Evolutionary conservation across 1,140 invertebrate genomes (phyloP).

Genomic region (Danaus plexippus): DNA sequence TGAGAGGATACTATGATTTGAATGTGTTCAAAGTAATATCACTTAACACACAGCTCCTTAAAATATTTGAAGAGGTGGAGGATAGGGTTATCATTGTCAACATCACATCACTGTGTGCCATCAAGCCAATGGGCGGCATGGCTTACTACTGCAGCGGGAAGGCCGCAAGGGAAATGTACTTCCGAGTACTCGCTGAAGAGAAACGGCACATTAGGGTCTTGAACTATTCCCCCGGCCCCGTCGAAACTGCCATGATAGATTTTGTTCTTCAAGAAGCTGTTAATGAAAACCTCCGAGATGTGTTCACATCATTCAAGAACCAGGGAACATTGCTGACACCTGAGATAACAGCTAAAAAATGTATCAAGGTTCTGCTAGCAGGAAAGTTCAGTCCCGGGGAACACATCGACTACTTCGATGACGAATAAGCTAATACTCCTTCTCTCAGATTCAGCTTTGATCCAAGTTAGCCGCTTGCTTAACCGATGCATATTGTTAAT

Average conservation of each 20-base stretch:
- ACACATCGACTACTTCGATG: constrained; percentile 91
- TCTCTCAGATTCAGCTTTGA: constrained; percentile 9
- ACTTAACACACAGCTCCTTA: constrained; percentile 85
- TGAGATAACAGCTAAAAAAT: constrained; percentile 81
- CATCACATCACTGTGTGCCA: constrained; percentile 87
- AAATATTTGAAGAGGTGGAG: constrained; percentile 74
- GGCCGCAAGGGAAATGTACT: constrained; percentile 94
- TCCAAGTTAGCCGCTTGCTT: constrained; percentile 14
- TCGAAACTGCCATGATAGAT: constrained; percentile 92
- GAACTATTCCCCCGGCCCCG: constrained; percentile 94
- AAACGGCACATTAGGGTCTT: constrained; percentile 82
- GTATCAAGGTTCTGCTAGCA: constrained; percentile 79
- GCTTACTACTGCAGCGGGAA: constrained; percentile 89
- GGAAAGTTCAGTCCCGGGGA: constrained; percentile 85
- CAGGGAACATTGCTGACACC: constrained; percentile 81
- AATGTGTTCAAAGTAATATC: constrained; percentile 86
- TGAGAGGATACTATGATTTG: constrained; percentile 80
- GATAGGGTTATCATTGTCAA: constrained; percentile 80
- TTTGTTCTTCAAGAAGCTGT: constrained; percentile 74
- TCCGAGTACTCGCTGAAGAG: constrained; percentile 88
- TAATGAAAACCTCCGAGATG: constrained; percentile 74
- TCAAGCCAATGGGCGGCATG: constrained; percentile 83
- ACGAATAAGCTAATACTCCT: constrained; percentile 38
- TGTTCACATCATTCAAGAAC: constrained; percentile 73
- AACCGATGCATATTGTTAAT: background rate